Conservation (phyloP, 2,797 vertebrate species). For the Delichon dasypus region DNA sequence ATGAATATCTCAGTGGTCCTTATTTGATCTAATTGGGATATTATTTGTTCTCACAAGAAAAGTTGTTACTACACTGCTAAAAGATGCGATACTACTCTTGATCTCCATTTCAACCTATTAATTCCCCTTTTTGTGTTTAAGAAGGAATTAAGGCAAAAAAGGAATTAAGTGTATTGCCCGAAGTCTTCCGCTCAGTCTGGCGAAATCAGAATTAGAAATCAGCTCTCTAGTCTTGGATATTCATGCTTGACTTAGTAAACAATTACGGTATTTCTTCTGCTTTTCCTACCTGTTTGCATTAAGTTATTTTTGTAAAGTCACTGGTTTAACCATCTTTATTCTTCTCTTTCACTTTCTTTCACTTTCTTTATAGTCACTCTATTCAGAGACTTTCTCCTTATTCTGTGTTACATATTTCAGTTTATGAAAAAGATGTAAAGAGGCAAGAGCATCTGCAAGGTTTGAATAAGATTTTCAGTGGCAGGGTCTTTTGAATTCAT, state of each 20-base stretch:
- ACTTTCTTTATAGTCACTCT: neutral
- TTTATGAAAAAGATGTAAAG: neutral
- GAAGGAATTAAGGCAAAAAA: neutral
- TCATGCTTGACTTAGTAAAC: neutral
- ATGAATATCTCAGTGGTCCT: neutral
- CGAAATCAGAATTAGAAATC: neutral
- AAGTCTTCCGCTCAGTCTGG: neutral
- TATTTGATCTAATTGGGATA: neutral
- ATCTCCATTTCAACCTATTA: neutral
- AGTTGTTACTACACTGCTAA: neutral
- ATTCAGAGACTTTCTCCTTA: neutral
- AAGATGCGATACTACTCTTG: neutral
- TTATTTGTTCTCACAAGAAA: neutral
- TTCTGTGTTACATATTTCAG: neutral
- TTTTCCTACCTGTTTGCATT: neutral
- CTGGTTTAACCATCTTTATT: neutral
- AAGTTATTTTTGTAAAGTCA: neutral
- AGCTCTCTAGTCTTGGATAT: neutral
- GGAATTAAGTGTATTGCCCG: neutral
- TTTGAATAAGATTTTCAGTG: neutral
- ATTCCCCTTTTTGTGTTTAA: neutral
- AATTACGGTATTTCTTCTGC: neutral
- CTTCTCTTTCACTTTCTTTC: neutral
- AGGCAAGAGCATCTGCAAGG: neutral
- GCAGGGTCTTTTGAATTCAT: neutral